These are phyloP conservation scores for Ophonus ardosiacus DNA, from an alignment of 2,888 invertebrate species.

Conservation along the genomic window DNA sequence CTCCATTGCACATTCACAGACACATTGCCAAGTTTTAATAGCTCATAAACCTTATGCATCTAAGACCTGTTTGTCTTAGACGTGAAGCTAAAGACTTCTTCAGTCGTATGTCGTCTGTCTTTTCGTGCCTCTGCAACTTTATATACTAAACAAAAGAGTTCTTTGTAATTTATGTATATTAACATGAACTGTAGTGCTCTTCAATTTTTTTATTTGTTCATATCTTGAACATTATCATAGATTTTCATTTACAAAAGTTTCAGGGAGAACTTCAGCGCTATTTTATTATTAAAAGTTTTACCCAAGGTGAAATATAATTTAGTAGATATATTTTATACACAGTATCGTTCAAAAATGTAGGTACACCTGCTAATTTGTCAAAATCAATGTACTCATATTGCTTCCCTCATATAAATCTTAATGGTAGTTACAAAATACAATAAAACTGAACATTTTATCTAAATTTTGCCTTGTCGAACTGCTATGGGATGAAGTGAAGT, in stretches of 20 bases:
- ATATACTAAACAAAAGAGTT: constrained; percentile 33
- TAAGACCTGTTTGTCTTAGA: constrained; percentile 36
- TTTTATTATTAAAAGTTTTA: no score
- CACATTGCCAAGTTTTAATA: constrained; percentile 47
- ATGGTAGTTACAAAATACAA: no score
- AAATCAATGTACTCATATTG: no score
- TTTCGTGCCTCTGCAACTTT: constrained; percentile 35
- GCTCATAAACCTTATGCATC: constrained; percentile 34
- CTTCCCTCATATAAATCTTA: no score
- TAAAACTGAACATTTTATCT: no score
- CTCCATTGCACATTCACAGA: constrained; percentile 37
- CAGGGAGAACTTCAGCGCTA: neutral
- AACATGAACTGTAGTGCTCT: constrained; percentile 5
- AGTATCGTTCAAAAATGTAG: no score
- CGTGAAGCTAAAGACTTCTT: neutral
- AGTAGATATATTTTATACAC: no score
- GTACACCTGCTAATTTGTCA: no score
- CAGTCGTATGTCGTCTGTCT: neutral
- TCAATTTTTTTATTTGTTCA: neutral
- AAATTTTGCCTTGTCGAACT: no score
- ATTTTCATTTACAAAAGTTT: neutral
- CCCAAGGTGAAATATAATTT: no score
- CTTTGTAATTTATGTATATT: constrained; percentile 33
- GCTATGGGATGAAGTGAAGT: no score
- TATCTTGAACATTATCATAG: neutral